Base-by-base conservation (phyloP, 1,140 invertebrate genomes). In the Brachionus asplanchnoidis region DNA sequence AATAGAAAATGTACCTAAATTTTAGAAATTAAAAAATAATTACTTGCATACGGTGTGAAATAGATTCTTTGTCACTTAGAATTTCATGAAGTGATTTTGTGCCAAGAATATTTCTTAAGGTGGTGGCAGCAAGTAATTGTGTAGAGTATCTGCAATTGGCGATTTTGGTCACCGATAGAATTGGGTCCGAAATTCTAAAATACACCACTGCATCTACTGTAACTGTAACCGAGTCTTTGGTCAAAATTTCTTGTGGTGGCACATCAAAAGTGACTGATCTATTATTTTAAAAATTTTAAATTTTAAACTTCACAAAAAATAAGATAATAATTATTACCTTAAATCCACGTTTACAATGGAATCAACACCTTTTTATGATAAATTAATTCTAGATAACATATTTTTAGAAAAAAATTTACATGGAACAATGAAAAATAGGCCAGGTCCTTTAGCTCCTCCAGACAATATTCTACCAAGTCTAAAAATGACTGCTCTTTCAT, bases 261-360 rank as follows among this genome's bases (percentile, higher is more conserved):
- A 86, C 85, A 84, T 86, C 85, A 56, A 84, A 85, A 7, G 85
- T 85, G 17, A 85, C n/a, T 40, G 79, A 79, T 82, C 79, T 82
- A 11, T 5, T 17, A 26, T 14, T 7, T 32, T 9, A 26, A 36
- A 28, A 28, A 32, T 12, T 28, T 36, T 28, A 11, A 68, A 68
- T 1, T 88, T 86, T 97, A 92, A 88, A 97, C 95, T 88, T 97
- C 95, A 36, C 95, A 95, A 86, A 97, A 91, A 98, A 94, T 87
- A 98, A 32, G 42, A 85, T 11, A 53, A 26, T 42, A 44, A 23
- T n/a, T 84, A 17, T 50, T 85, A 85, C 78, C 85, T 86, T 26
- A 86, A 73, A 78, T 86, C 85, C 26, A 86, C 86, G 7, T 12
- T 68, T 36, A 70, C 36, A n/a, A 77, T 82, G 7, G 44, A 28